Evolutionary conservation across 2,113 vertebrate species (phyloP).

Genomic region (Conger conger): DNA sequence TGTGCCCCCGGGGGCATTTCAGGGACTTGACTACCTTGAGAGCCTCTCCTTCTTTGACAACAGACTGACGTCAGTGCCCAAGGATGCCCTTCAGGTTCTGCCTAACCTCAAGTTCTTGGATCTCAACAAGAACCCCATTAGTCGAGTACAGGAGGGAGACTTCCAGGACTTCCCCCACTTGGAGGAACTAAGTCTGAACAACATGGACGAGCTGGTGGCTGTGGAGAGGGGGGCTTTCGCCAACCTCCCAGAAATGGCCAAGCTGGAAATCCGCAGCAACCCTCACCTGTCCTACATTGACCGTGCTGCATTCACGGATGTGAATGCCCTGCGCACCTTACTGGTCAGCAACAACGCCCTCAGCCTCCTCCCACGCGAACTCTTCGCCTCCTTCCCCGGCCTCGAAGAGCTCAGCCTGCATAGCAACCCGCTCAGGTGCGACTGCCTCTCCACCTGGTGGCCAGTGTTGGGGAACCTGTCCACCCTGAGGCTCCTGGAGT

Average conservation of each 20-base stretch:
- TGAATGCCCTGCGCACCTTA: conserved; percentile 67
- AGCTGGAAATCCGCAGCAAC: conserved; percentile 74
- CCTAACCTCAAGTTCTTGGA: conserved; percentile 78
- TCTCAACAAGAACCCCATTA: conserved; percentile 77
- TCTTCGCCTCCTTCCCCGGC: conserved; percentile 59
- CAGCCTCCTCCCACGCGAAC: conserved; percentile 68
- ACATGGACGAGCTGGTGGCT: conserved; percentile 73
- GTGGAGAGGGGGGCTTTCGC: conserved; percentile 69
- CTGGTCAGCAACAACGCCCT: conserved; percentile 72
- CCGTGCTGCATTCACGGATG: conserved; percentile 64
- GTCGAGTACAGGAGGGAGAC: conserved; percentile 65
- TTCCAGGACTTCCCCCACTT: conserved; percentile 73
- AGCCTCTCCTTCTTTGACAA: conserved; percentile 79
- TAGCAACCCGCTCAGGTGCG: conserved; percentile 76
- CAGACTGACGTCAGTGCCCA: conserved; percentile 67
- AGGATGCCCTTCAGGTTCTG: conserved; percentile 65
- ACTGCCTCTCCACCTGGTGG: conserved; percentile 74
- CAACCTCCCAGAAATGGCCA: conserved; percentile 73
- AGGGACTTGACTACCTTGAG: conserved; percentile 75
- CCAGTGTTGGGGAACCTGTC: conserved; percentile 65
- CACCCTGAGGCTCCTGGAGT: conserved; percentile 65
- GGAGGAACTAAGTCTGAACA: conserved; percentile 78
- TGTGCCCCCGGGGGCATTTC: conserved; percentile 68
- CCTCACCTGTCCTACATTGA: conserved; percentile 69
- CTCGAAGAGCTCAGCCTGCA: conserved; percentile 66